Percentiles rank a stretch among this genome's conserved stretches.
phyloP scores from a whole-genome alignment of 1,140 invertebrate genomes.

The Megathymus violae region DNA sequence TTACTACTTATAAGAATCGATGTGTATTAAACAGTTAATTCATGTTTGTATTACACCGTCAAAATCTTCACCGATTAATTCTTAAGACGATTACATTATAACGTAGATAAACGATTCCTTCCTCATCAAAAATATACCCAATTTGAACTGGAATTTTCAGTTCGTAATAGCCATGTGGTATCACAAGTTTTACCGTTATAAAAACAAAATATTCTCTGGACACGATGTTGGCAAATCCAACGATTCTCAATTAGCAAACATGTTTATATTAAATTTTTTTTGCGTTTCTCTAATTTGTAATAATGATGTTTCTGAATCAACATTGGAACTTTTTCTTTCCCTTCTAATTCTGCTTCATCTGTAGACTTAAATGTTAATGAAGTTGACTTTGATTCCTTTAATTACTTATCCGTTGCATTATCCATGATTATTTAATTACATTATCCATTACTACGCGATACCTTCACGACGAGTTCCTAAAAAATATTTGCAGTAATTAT shows the following conservation, averaged over 20 bases:
- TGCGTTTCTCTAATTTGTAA: conserved; percentile 35
- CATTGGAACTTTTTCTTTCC: conserved; percentile 36
- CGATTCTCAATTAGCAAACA: conserved; percentile 37
- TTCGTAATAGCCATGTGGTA: conserved; percentile 43
- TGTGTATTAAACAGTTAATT: no score
- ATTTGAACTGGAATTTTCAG: conserved; percentile 45
- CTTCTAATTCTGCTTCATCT: conserved; percentile 6
- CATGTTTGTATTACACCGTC: no score
- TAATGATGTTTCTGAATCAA: conserved; percentile 39
- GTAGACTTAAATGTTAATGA: conserved; percentile 36
- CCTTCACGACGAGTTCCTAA: no score
- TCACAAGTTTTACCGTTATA: conserved; percentile 40
- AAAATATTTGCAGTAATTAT: no score
- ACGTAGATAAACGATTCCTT: no score
- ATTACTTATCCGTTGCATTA: conserved; percentile 45
- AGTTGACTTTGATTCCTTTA: conserved; percentile 43
- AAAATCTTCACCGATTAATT: no score
- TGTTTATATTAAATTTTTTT: conserved; percentile 33
- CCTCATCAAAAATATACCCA: conserved; percentile 3
- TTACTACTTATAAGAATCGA: no score
- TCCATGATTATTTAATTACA: no score
- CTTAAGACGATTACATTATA: no score
- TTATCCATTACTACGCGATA: no score
- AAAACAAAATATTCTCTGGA: conserved; percentile 44
- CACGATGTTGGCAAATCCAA: conserved; percentile 46